Evolutionary conservation across 37 sponge, comb jelly and placozoan genomes (phyloP).

Genomic region (Aplysina aerophoba): DNA sequence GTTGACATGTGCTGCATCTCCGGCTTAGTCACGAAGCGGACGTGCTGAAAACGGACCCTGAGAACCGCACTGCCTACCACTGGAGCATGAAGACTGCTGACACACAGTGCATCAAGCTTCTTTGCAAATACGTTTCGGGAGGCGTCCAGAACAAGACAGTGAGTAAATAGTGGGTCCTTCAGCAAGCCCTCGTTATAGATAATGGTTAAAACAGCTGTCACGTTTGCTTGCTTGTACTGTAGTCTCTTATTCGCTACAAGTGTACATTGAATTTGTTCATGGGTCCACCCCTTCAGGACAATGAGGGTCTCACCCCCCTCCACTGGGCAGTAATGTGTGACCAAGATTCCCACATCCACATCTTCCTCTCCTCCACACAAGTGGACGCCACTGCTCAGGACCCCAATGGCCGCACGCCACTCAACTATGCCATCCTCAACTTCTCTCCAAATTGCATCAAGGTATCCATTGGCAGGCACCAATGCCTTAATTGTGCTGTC

Average conservation of each 20-base stretch:
- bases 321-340: slow-evolving; percentile 93
- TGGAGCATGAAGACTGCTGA: slow-evolving; percentile 77
- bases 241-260: background rate
- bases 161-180: no score
- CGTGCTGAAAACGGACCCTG: slow-evolving; percentile 37
- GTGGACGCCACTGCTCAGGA: slow-evolving; percentile 58
- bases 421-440: slow-evolving; percentile 79
- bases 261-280: background rate
- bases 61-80: slow-evolving; percentile 71
- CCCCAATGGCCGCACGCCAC: slow-evolving; percentile 70
- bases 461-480: no score
- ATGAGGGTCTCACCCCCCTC: slow-evolving; percentile 69
- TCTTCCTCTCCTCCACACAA: slow-evolving; percentile 51
- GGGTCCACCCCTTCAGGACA: slow-evolving; percentile 40
- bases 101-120: slow-evolving; percentile 67
- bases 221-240: background rate
- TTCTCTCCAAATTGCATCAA: slow-evolving; percentile 72
- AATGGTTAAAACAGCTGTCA: no score
- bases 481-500: no score
- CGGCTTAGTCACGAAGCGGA: slow-evolving; percentile 62
- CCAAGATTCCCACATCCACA: slow-evolving; percentile 63
- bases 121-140: slow-evolving; percentile 48
- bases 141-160: slow-evolving; percentile 55
- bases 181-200: no score
- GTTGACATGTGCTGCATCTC: background rate